These are phyloP conservation scores for Calliopsis andreniformis DNA, from an alignment of 1,140 invertebrate species.

Conservation along the genomic window DNA sequence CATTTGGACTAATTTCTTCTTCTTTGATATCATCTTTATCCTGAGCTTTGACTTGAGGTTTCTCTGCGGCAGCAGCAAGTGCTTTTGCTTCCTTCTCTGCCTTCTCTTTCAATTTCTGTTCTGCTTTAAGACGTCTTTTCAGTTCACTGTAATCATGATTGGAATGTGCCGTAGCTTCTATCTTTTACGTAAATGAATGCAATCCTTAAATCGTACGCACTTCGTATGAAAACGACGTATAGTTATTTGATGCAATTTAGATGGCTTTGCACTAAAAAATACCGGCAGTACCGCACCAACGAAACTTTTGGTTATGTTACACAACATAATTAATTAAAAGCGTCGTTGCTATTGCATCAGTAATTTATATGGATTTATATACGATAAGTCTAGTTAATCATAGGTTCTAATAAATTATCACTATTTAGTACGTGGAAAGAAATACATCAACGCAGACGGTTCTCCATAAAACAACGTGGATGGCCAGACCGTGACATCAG, in stretches of 20 bases:
- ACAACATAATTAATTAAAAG: conserved; percentile 65
- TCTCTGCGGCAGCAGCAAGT: conserved; percentile 72
- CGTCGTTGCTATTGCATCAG: background rate
- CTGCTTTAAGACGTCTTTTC: conserved; percentile 94
- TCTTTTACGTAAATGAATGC: conserved; percentile 22
- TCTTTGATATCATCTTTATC: conserved; percentile 79
- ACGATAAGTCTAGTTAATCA: background rate
- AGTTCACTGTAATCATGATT: conserved; percentile 89
- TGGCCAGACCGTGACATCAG: background rate
- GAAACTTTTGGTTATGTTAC: conserved; percentile 66
- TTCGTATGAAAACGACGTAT: conserved; percentile 43
- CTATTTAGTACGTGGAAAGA: conserved; percentile 9
- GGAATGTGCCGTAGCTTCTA: conserved; percentile 28
- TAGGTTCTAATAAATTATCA: conserved; percentile 17
- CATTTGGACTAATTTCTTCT: conserved; percentile 96
- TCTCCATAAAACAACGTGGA: conserved; percentile 15
- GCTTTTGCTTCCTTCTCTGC: conserved; percentile 88
- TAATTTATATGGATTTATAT: background rate
- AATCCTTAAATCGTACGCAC: conserved; percentile 54
- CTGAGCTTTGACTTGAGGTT: conserved; percentile 67
- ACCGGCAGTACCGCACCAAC: conserved; percentile 47
- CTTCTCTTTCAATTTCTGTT: conserved; percentile 96
- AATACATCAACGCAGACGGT: background rate
- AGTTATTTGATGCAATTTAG: conserved; percentile 70
- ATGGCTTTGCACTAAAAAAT: conserved; percentile 34